Percentiles rank a stretch among this genome's conserved stretches.
These are phyloP conservation scores for Micrastur ruficollis DNA, from an alignment of 2,797 vertebrate species.

Conservation along the genomic window DNA sequence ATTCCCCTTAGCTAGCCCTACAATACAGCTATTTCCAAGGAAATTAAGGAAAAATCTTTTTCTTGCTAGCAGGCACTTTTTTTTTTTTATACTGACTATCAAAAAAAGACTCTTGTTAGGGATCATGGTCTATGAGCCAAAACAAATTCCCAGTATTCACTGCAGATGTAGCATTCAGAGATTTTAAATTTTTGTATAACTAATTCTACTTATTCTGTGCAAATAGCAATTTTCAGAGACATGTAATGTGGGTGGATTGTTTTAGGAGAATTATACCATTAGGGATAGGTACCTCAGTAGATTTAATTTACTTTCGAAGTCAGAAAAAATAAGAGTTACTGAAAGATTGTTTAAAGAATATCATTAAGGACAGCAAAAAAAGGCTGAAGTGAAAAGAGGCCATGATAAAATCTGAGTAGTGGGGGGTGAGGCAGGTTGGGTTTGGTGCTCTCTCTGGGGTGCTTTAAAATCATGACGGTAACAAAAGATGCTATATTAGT, in stretches of 20 bases:
- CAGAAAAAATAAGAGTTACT: background rate
- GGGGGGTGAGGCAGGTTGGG: background rate
- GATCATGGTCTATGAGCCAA: background rate
- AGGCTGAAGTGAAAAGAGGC: background rate
- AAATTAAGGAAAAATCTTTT: background rate
- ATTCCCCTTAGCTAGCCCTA: background rate
- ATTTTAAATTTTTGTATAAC: background rate
- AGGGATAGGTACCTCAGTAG: background rate
- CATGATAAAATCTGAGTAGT: background rate
- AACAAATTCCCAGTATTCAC: background rate
- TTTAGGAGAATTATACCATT: background rate
- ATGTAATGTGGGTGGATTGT: accelerated
- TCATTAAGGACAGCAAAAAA: background rate
- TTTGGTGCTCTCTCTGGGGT: background rate
- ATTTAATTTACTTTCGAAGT: background rate
- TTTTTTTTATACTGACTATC: background rate
- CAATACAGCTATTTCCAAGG: background rate
- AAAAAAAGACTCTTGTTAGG: background rate
- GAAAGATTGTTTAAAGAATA: background rate
- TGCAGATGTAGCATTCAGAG: background rate
- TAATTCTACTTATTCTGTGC: background rate
- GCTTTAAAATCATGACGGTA: background rate
- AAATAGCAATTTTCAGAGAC: background rate
- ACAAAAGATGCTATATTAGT: background rate
- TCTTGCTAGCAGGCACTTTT: background rate